Evolutionary conservation across 2,888 invertebrate species (phyloP).

Genomic region (Xestobium rufovillosum): DNA sequence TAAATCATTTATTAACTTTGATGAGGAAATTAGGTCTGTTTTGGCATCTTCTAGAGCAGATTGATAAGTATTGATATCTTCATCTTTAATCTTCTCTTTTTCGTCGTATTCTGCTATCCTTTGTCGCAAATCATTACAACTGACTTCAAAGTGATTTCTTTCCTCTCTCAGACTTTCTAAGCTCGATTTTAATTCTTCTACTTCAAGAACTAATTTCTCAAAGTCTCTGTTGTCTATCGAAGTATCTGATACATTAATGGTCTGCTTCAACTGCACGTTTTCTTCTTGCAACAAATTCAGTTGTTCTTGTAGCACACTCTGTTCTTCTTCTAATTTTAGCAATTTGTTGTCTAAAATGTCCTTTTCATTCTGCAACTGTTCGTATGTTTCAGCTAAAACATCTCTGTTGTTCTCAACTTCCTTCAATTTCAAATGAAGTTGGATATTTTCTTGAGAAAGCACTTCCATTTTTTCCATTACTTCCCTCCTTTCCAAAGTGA

Average conservation of each 20-base stretch:
- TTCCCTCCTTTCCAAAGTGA: conserved; percentile 60
- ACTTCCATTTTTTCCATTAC: conserved; percentile 62
- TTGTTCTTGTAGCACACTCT: too few species aligned
- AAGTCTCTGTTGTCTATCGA: conserved; percentile 15
- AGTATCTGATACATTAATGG: too few species aligned
- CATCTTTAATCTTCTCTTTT: conserved; percentile 28
- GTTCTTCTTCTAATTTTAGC: conserved; percentile 38
- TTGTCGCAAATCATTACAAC: conserved; percentile 25
- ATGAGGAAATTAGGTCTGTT: conserved; percentile 34
- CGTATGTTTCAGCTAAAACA: conserved; percentile 41
- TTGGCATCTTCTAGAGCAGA: conserved; percentile 35
- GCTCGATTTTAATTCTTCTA: conserved; percentile 28
- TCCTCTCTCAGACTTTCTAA: conserved; percentile 31
- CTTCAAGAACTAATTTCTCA: conserved; percentile 29
- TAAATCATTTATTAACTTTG: conserved; percentile 31
- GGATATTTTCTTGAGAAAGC: conserved; percentile 52
- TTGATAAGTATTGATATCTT: conserved; percentile 35
- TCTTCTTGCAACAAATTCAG: too few species aligned
- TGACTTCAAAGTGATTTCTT: conserved; percentile 30
- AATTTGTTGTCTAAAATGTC: conserved; percentile 44
- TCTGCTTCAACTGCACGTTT: too few species aligned
- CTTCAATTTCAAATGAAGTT: conserved; percentile 40
- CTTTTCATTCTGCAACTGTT: conserved; percentile 45
- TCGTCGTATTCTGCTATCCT: conserved; percentile 29
- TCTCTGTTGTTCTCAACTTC: conserved; percentile 44